phyloP scores from a whole-genome alignment of 2,113 vertebrate species.

The Acrocephalus kingi region DNA sequence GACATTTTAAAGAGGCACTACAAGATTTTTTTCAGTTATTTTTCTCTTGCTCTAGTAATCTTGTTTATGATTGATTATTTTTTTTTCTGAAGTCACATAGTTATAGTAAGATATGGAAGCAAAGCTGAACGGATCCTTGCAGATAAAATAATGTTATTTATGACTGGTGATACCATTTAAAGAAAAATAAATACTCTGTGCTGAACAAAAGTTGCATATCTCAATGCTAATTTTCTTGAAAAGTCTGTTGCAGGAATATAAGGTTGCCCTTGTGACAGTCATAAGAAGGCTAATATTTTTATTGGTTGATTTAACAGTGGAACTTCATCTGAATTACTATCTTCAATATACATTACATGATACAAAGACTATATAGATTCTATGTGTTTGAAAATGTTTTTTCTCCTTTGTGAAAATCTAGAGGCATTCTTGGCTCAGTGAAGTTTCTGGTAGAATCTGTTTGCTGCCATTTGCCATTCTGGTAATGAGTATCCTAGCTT shows the following conservation, averaged over 20 bases:
- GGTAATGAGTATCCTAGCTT: background rate
- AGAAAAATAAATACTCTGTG: background rate
- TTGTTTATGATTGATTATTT: background rate
- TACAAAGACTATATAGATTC: background rate
- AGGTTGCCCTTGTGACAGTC: background rate
- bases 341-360: background rate
- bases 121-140: background rate
- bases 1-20: background rate
- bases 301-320: background rate
- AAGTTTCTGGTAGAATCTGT: background rate
- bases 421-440: background rate
- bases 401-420: background rate
- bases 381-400: background rate
- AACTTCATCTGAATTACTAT: background rate
- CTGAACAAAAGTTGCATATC: background rate
- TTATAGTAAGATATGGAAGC: background rate
- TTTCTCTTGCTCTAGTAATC: background rate
- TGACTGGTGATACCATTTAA: background rate
- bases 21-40: background rate
- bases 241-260: background rate
- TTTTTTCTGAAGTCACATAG: background rate
- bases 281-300: background rate
- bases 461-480: background rate
- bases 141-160: background rate
- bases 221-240: background rate